Evolutionary conservation across 2,888 invertebrate genomes (phyloP).

Genomic region (Adineta ricciae): DNA sequence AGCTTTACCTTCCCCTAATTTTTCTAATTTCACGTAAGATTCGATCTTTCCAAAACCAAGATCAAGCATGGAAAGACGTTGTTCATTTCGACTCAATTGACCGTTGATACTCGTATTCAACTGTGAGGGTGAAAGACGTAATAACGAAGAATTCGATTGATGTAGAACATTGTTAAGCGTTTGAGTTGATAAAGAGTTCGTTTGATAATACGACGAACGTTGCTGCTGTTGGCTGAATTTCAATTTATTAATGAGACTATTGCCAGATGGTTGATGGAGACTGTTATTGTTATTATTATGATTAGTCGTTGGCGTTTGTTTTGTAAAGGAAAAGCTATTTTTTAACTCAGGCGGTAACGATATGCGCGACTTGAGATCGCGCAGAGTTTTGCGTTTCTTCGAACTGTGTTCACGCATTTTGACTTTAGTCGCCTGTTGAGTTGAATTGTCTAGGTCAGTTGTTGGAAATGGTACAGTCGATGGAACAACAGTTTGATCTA

Average conservation of each 20-base stretch:
- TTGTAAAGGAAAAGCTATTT: not conserved
- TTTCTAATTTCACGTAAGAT: conserved; percentile 60
- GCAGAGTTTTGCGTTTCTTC: not conserved
- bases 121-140: not conserved
- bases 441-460: not conserved
- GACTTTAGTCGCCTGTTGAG: not conserved
- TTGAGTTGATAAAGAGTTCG: conserved; percentile 10
- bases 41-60: conserved; percentile 63
- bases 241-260: not conserved
- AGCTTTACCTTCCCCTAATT: conserved; percentile 56
- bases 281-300: not conserved
- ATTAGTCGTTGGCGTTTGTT: not conserved
- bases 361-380: not conserved
- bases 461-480: not conserved
- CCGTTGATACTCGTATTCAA: not conserved
- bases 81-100: conserved; percentile 27
- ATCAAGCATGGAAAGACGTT: conserved; percentile 51
- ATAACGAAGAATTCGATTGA: not conserved
- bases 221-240: not conserved
- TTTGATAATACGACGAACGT: conserved; percentile 12
- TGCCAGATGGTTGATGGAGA: not conserved
- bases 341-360: conserved; percentile 8
- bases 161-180: not conserved
- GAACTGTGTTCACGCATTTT: conserved; percentile 20
- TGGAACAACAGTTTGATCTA: not conserved